Base-by-base conservation (phyloP, 2,888 invertebrate species). In the Mamestra brassicae region DNA sequence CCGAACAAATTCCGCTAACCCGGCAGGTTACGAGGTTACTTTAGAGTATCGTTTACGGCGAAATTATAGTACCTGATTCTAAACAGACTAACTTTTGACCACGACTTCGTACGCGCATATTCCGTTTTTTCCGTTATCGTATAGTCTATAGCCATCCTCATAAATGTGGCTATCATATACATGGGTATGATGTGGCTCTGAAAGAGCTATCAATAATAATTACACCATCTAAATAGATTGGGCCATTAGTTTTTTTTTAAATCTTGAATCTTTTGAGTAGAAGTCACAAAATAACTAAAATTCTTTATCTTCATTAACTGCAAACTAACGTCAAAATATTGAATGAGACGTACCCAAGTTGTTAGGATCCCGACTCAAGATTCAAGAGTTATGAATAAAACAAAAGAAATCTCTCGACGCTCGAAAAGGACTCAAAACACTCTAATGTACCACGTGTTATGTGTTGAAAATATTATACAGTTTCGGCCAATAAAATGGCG, bases 371-470 rank as follows among this genome's bases (percentile, higher is more conserved):
- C 58, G 50, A 67, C 75, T 78, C 68, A 66, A 68, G 84, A 80
- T 80, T 81, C 85, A 83, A 84, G 80, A 75, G 63, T 54, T 73
- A 88, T 89, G 88, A 88, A 89, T 89, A 89, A 89, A 89, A 89
- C 87, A 89, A 89, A 85, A 87, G 88, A 88, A 84, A 80, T 80
- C 77, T 80, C 78, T 78, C 66, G 71, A 76, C 76, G 78, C 74
- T 86, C 65, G 74, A 76, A 80, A 86, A 82, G 81, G 72, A 78
- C 81, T 83, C 68, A 63, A 83, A 88, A 88, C 79, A 85, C 80
- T 83, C 74, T 82, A 84, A 83, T 84, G 76, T 84, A 82, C 78
- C 80, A 86, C 82, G 76, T 81, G 86, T 72, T 76, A 78, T 68
- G 76, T 72, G 26, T 26, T 79, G 74, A 70, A 89, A 88, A 88